Evolutionary conservation across 1,140 invertebrate species (phyloP), one percentile per base, ranked within the genome.

Genomic region (Zaprionus taronus): DNA sequence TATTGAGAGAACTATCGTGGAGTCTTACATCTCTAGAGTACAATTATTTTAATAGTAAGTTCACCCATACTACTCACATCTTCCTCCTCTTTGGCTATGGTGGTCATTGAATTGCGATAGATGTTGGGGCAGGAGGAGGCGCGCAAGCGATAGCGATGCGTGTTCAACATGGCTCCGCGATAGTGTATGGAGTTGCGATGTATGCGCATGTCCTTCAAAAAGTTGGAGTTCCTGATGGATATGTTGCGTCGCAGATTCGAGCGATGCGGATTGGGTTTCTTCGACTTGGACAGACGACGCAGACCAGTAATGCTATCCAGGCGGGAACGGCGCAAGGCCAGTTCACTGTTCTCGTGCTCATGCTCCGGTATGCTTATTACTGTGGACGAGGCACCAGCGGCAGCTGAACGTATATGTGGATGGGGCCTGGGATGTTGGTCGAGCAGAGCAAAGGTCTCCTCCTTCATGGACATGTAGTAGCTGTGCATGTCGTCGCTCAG

Each of bases 71-170:
- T 74, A 92, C 91, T 91, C 82, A 94, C 94, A 91, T 93, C 96
- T 93, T 96, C 95, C 89, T 96, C 95, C 83, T 96, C 95, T 87
- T 96, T 95, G 31, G 96, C 95, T 22, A 98, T 95, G 1, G 97
- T 97, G 11, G 96, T 96, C 95, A 98, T 98, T 1, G 97, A 98
- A 91, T 98, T 98, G 78, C 96, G 95, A 91, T 97, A 98, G 84
- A 98, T 98, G 93, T 98, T 96, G 1, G 97, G 97, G 93, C 97
- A 98, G 20, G 97, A 98, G 1, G 97, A 98, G 9, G 97, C 97
- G 55, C 97, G 94, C 66, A 98, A 93, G 56, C 96, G 94, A 92
- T 98, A 98, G 73, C 97, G 95, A 92, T 95, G 95, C 51, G 96
- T 95, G 92, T 96, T 96, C 15, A 97, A 92, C 93, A 96, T 96